These are phyloP conservation scores for Thinocorus orbignyianus DNA, from an alignment of 2,113 vertebrate species.

Conservation along the genomic window DNA sequence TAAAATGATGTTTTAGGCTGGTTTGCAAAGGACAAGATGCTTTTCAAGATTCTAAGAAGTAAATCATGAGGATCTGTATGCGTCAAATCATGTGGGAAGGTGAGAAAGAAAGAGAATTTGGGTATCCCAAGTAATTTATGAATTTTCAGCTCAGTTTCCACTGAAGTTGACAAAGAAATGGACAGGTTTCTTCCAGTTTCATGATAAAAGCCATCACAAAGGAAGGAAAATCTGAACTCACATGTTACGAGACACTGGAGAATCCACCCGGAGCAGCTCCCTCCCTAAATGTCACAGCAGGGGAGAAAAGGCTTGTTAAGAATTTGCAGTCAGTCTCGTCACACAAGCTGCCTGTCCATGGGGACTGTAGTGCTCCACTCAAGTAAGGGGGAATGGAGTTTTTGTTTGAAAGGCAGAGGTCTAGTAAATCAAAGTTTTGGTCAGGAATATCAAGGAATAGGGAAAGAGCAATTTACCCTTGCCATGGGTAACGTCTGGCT, in stretches of 20 bases:
- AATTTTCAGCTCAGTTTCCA: background rate
- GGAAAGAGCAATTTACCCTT: background rate
- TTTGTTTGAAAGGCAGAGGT: background rate
- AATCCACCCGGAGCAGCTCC: background rate
- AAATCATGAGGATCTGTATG: background rate
- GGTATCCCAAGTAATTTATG: background rate
- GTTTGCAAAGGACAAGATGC: background rate
- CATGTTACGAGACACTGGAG: background rate
- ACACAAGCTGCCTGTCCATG: background rate
- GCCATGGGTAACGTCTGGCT: background rate
- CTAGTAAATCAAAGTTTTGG: background rate
- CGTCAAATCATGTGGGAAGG: background rate
- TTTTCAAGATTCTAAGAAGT: background rate
- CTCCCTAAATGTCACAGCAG: background rate
- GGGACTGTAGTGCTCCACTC: background rate
- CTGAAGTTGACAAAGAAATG: background rate
- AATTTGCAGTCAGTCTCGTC: background rate
- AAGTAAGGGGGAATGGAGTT: background rate
- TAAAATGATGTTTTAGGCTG: background rate
- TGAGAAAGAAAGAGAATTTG: background rate
- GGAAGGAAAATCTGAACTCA: background rate
- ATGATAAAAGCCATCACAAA: background rate
- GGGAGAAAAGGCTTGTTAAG: background rate
- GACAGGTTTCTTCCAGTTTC: background rate
- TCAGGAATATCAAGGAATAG: background rate